Evolutionary conservation across 2,113 vertebrate genomes (phyloP).

Genomic region (Morone chrysops): DNA sequence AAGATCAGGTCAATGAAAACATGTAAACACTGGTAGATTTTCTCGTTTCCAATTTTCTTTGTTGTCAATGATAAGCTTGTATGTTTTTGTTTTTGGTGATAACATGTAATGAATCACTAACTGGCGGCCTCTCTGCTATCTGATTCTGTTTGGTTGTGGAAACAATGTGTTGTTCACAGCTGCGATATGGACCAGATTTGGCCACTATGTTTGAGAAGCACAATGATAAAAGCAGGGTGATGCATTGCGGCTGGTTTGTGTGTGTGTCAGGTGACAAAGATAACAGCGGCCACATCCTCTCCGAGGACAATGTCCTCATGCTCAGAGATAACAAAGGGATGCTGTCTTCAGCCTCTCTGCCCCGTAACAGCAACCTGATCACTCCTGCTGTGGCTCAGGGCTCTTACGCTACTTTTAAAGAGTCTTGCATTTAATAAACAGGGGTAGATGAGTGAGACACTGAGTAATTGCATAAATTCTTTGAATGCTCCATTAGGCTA

Average conservation of each 20-base stretch:
- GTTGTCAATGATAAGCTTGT: conserved; percentile 40
- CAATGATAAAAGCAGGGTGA: conserved; percentile 61
- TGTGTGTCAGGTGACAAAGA: conserved; percentile 76
- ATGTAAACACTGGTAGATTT: conserved; percentile 45
- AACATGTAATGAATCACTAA: conserved; percentile 69
- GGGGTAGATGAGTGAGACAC: conserved; percentile 22
- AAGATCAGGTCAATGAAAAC: conserved; percentile 47
- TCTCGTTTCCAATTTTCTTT: conserved; percentile 51
- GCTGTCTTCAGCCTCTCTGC: conserved; percentile 34
- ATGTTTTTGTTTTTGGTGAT: conserved; percentile 47
- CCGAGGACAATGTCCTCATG: conserved; percentile 67
- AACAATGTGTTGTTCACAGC: conserved; percentile 45
- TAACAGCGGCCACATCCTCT: conserved; percentile 75
- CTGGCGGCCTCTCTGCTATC: conserved; percentile 51
- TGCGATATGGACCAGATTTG: conserved; percentile 46
- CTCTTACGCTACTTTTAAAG: conserved; percentile 33
- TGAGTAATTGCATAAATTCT: conserved; percentile 32
- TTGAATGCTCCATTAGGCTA: conserved; percentile 48
- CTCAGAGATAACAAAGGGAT: conserved; percentile 65
- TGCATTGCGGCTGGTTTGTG: conserved; percentile 64
- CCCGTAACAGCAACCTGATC: conserved; percentile 59
- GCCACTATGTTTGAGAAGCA: conserved; percentile 53
- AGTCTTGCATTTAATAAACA: conserved; percentile 29
- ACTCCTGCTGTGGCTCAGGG: background rate
- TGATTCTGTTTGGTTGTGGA: conserved; percentile 48